Conservation (phyloP, 2,888 invertebrate genomes). For the Hecatera dysodea region DNA sequence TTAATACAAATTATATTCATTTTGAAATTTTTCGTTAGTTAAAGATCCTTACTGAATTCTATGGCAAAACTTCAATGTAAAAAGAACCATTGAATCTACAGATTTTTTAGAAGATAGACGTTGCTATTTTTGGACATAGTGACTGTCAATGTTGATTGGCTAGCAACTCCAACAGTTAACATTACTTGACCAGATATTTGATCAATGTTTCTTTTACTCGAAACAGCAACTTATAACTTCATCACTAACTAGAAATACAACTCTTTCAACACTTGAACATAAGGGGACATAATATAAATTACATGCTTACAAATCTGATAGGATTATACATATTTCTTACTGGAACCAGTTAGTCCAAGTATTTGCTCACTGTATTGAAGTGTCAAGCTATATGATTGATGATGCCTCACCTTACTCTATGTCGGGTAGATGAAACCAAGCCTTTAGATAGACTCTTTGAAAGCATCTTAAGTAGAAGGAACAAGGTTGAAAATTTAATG, state of each 20-base stretch:
- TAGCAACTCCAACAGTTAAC: background rate
- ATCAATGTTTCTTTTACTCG: background rate
- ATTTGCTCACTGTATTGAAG: constrained; percentile 83
- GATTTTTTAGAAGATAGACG: too few species aligned
- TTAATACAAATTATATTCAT: too few species aligned
- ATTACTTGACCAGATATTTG: background rate
- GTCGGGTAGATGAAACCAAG: constrained; percentile 43
- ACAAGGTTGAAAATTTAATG: constrained; percentile 28
- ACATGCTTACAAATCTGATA: constrained; percentile 77
- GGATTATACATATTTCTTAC: constrained; percentile 81
- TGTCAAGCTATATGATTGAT: constrained; percentile 81
- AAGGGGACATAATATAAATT: constrained; percentile 72
- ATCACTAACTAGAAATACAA: background rate
- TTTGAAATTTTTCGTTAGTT: too few species aligned
- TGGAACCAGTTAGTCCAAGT: constrained; percentile 79
- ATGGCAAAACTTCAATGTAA: too few species aligned
- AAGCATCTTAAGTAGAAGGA: background rate
- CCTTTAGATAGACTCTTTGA: background rate
- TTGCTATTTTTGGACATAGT: too few species aligned
- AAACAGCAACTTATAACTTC: background rate
- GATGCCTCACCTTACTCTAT: constrained; percentile 68
- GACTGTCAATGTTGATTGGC: background rate
- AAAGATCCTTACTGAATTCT: too few species aligned
- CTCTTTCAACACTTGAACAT: constrained; percentile 38
- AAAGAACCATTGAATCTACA: too few species aligned